These are phyloP conservation scores for Graptemys geographica DNA, from an alignment of 2,797 vertebrate species.

Conservation along the genomic window DNA sequence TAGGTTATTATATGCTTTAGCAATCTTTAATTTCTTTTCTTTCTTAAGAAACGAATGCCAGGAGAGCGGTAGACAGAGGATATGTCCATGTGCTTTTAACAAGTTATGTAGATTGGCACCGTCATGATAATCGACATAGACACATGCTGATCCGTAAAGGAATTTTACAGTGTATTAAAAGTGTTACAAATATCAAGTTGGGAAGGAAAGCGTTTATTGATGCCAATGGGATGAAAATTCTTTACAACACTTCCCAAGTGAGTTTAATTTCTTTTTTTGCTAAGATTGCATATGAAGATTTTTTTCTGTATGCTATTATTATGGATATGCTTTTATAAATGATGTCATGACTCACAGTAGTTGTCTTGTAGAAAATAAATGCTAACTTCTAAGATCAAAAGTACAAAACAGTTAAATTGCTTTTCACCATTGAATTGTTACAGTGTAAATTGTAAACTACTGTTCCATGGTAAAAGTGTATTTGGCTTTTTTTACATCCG, in stretches of 20 bases:
- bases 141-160: conserved; percentile 96
- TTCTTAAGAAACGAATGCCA: conserved; percentile 90
- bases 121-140: conserved; percentile 93
- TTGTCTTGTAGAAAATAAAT: not conserved
- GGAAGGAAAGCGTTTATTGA: conserved; percentile 96
- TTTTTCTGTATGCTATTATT: not conserved
- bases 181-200: conserved; percentile 93
- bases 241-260: conserved; percentile 95
- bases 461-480: not conserved
- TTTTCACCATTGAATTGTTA: not conserved
- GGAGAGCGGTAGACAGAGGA: conserved; percentile 91
- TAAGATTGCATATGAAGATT: not conserved
- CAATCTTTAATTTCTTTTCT: conserved; percentile 60
- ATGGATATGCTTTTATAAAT: not conserved
- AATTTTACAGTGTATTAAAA: conserved; percentile 94
- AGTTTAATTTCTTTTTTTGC: conserved; percentile 61
- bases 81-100: conserved; percentile 89
- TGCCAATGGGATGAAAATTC: conserved; percentile 94
- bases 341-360: not conserved
- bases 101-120: conserved; percentile 96
- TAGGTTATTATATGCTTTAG: not conserved
- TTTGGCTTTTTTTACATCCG: not conserved
- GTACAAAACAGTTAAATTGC: not conserved
- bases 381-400: not conserved
- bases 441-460: not conserved